Evolutionary conservation across 2,113 vertebrate genomes (phyloP).

Genomic region (Rhodinocichla rosea): DNA sequence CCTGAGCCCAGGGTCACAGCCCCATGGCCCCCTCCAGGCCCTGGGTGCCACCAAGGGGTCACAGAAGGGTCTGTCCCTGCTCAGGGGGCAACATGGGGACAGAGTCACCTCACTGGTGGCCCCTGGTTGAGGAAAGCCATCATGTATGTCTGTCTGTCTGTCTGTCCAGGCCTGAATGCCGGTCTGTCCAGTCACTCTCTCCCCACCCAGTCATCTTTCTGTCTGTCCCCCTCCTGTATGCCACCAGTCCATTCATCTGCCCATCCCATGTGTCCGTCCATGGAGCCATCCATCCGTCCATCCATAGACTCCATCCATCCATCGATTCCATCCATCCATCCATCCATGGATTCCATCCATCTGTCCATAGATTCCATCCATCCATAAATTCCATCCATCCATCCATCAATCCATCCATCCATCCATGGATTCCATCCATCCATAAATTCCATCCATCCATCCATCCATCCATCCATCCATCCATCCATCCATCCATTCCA

Average conservation of each 20-base stretch:
- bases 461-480: background rate
- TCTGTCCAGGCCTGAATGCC: background rate
- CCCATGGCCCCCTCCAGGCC: background rate
- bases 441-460: background rate
- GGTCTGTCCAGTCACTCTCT: accelerated
- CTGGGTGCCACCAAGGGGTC: background rate
- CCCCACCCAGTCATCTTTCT: accelerated
- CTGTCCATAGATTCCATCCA: no score
- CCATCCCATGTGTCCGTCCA: no score
- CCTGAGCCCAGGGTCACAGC: accelerated
- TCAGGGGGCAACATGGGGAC: accelerated
- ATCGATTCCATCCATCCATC: background rate
- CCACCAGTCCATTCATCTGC: accelerated
- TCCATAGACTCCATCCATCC: background rate
- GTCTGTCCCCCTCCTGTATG: accelerated
- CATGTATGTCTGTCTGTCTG: background rate
- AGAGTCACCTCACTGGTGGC: background rate
- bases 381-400: background rate
- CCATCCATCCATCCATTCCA: no score
- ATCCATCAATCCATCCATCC: no score
- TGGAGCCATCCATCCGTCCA: accelerated
- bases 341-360: background rate
- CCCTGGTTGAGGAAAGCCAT: accelerated
- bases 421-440: no score
- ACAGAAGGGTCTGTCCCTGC: background rate